Conservation (phyloP, 2,888 invertebrate genomes). For the Nemotelus nigrinus region DNA sequence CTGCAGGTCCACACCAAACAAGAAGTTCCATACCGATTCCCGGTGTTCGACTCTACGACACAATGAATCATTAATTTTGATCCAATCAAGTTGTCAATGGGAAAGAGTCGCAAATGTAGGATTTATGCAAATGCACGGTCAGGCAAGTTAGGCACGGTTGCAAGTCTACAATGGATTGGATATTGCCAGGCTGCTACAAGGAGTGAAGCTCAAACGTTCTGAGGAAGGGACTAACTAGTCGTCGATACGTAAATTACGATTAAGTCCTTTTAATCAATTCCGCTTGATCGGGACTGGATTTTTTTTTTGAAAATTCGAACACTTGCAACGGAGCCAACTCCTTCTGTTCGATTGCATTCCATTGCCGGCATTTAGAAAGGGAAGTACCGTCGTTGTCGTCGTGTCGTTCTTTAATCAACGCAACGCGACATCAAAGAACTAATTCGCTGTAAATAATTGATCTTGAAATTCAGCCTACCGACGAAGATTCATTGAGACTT, state of each 20-base stretch:
- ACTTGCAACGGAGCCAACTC: too few species aligned
- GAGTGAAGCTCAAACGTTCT: background rate
- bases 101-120: conserved; percentile 28
- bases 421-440: conserved; percentile 50
- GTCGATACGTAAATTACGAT: conserved; percentile 43
- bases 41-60: background rate
- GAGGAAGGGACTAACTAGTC: conserved; percentile 25
- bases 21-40: background rate
- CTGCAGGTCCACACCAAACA: background rate
- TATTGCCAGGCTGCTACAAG: background rate
- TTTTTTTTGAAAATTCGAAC: background rate
- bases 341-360: background rate
- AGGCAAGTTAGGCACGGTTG: background rate
- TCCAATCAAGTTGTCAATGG: conserved; percentile 52
- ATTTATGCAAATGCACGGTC: conserved; percentile 3
- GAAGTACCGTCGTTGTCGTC: conserved; percentile 38
- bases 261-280: conserved; percentile 50
- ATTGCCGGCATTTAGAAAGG: background rate
- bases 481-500: conserved; percentile 9
- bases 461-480: conserved; percentile 44
- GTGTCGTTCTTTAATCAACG: conserved; percentile 48
- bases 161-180: background rate
- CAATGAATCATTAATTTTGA: conserved; percentile 52
- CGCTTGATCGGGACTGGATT: conserved; percentile 47
- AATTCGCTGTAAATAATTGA: conserved; percentile 51